Evolutionary conservation across 2,888 invertebrate species (phyloP).

Genomic region (Rhagonycha fulva): DNA sequence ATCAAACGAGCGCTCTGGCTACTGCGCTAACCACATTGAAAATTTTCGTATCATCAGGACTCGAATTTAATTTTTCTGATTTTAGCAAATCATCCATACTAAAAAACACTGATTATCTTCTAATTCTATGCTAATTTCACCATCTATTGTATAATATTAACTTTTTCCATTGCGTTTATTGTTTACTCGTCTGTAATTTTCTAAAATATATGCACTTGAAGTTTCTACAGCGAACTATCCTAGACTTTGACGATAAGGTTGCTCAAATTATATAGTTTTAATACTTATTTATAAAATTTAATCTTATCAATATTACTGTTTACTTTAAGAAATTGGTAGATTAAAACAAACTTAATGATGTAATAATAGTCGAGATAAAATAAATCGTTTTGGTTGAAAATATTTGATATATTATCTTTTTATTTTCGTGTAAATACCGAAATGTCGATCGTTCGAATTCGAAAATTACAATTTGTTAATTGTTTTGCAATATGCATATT

Average conservation of each 20-base stretch:
- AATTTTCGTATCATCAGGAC: not conserved
- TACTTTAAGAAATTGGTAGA: not conserved
- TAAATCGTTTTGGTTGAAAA: not conserved
- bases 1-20: no score
- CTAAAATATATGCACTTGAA: not conserved
- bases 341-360: not conserved
- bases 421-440: not conserved
- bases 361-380: not conserved
- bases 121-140: not conserved
- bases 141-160: not conserved
- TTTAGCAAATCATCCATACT: not conserved
- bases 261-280: not conserved
- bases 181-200: not conserved
- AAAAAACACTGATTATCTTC: not conserved
- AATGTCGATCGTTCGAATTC: not conserved
- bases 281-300: not conserved
- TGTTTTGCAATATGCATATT: not conserved
- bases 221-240: not conserved
- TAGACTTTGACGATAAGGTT: not conserved
- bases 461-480: not conserved
- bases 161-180: not conserved
- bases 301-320: not conserved
- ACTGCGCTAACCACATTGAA: not conserved
- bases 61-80: not conserved
- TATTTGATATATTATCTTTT: not conserved